Evolutionary conservation across 2,888 invertebrate genomes (phyloP).

Genomic region (Bellardia pandia): DNA sequence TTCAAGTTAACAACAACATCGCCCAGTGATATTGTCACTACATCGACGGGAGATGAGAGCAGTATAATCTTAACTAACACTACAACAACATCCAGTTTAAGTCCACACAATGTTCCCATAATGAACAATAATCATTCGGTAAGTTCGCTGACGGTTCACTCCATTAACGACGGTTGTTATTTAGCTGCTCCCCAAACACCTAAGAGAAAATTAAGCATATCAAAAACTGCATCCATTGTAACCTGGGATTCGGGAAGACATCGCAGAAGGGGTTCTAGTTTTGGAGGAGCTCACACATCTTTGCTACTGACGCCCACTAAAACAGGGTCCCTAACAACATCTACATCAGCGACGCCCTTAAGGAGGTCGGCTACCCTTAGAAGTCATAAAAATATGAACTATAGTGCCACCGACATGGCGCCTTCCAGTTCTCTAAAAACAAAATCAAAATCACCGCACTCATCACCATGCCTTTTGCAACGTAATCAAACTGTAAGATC

Average conservation of each 20-base stretch:
- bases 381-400: constrained; percentile 84
- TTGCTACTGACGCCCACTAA: constrained; percentile 86
- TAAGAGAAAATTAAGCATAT: constrained; percentile 84
- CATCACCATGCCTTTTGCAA: constrained; percentile 86
- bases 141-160: constrained; percentile 76
- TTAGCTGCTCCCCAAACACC: constrained; percentile 84
- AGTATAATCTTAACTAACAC: constrained; percentile 65
- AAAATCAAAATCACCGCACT: constrained; percentile 85
- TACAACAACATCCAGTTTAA: constrained; percentile 80
- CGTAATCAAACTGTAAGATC: constrained; percentile 87
- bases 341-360: constrained; percentile 83
- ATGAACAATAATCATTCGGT: constrained; percentile 71
- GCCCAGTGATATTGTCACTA: constrained; percentile 74
- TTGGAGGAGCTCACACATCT: constrained; percentile 88
- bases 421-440: constrained; percentile 75
- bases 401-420: constrained; percentile 63
- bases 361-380: constrained; percentile 87
- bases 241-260: constrained; percentile 89
- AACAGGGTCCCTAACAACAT: constrained; percentile 70
- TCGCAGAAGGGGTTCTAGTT: constrained; percentile 89
- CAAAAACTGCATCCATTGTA: constrained; percentile 86
- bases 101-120: constrained; percentile 74
- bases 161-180: constrained; percentile 75
- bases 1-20: constrained; percentile 79
- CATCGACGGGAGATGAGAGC: constrained; percentile 74